Evolutionary conservation across 2,797 vertebrate genomes (phyloP).

Genomic region (Hydrophis major): DNA sequence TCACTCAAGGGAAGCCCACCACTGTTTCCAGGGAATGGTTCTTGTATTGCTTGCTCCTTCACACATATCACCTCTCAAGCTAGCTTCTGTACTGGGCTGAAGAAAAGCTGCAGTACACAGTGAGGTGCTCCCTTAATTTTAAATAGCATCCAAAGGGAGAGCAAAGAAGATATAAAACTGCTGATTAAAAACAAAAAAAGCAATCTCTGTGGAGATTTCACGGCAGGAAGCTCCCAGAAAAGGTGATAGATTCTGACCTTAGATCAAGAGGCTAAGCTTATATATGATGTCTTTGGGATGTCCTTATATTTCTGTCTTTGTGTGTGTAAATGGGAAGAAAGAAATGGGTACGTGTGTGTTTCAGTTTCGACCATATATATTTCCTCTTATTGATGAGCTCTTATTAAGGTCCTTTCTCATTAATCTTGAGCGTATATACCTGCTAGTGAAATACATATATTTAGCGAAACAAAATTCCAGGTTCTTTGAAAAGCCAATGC

Average conservation of each 20-base stretch:
- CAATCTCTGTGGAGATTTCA: background rate
- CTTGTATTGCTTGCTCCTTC: background rate
- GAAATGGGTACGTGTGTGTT: background rate
- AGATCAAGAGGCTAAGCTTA: background rate
- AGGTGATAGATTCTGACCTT: background rate
- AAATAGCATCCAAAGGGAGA: background rate
- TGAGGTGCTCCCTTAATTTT: background rate
- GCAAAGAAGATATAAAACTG: background rate
- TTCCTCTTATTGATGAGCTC: background rate
- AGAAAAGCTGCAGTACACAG: background rate
- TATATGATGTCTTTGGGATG: background rate
- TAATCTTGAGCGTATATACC: background rate
- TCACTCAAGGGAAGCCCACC: background rate
- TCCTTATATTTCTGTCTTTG: background rate
- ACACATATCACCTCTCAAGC: background rate
- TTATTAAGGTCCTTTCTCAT: background rate
- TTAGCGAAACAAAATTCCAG: background rate
- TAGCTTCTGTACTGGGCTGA: background rate
- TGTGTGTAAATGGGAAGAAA: background rate
- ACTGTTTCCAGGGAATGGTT: background rate
- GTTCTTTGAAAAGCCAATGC: slow-evolving; percentile 2
- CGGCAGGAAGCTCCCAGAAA: background rate
- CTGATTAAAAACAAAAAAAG: background rate
- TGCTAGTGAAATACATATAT: background rate
- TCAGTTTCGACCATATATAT: background rate